Evolutionary conservation across 2,888 invertebrate species (phyloP).

Genomic region (Margaritifera margaritifera): DNA sequence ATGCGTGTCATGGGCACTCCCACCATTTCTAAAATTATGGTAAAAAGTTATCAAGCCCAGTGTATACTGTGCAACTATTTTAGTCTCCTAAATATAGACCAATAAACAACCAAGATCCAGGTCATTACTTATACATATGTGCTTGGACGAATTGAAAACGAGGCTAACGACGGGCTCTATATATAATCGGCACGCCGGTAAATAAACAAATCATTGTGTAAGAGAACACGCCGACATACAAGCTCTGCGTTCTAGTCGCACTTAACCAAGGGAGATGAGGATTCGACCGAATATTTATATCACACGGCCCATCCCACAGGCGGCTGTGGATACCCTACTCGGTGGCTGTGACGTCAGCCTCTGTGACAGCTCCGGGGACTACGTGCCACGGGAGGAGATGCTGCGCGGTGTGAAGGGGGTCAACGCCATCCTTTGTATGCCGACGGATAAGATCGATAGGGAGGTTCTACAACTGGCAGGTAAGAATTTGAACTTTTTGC

Average conservation of each 20-base stretch:
- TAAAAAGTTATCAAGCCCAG: too few species aligned
- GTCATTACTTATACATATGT: too few species aligned
- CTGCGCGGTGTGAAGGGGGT: constrained; percentile 81
- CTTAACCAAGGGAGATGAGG: too few species aligned
- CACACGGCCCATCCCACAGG: constrained; percentile 64
- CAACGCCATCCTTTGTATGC: constrained; percentile 84
- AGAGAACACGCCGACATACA: too few species aligned
- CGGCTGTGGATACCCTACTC: constrained; percentile 57
- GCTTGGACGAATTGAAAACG: too few species aligned
- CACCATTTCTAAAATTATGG: too few species aligned
- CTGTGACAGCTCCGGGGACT: constrained; percentile 60
- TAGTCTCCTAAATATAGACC: neutral
- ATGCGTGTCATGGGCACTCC: too few species aligned
- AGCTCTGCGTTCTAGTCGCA: too few species aligned
- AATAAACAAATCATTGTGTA: too few species aligned
- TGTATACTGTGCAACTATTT: too few species aligned
- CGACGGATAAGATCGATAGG: constrained; percentile 87
- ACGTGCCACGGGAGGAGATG: constrained; percentile 77
- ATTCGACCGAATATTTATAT: constrained; percentile 58
- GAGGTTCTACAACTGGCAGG: constrained; percentile 82
- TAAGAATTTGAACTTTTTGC: constrained; percentile 58
- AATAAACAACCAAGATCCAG: neutral
- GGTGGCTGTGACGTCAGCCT: constrained; percentile 58
- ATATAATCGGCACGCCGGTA: too few species aligned
- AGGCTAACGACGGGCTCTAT: too few species aligned